Percentiles rank a stretch among this genome's conserved stretches.
phyloP scores from a whole-genome alignment of 2,113 vertebrate genomes.

The Ciconia maguari region DNA sequence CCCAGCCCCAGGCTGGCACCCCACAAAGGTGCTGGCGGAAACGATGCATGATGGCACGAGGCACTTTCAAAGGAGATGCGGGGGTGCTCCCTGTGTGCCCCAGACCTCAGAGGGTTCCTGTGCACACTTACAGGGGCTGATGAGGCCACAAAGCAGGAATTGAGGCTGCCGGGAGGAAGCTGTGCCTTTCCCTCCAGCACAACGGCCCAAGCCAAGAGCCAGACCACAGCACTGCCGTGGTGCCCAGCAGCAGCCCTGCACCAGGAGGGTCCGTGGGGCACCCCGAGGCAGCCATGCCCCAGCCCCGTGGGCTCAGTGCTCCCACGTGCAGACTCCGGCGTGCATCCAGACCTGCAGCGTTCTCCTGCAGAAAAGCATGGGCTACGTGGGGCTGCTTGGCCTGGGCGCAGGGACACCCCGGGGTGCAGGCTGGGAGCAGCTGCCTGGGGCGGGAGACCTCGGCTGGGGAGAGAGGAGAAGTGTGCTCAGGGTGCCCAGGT shows the following conservation, averaged over 20 bases:
- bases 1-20: not conserved
- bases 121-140: rapidly evolving
- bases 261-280: rapidly evolving
- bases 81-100: rapidly evolving
- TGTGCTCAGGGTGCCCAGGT: rapidly evolving
- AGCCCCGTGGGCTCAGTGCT: not conserved
- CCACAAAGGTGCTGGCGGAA: not conserved
- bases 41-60: rapidly evolving
- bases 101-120: not conserved
- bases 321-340: rapidly evolving
- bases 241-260: not conserved
- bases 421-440: not conserved
- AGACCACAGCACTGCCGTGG: rapidly evolving
- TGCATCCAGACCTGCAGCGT: not conserved
- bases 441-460: rapidly evolving
- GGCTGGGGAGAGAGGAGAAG: not conserved
- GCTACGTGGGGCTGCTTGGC: not conserved
- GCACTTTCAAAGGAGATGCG: not conserved
- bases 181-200: not conserved
- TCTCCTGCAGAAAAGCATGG: not conserved
- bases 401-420: not conserved
- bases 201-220: not conserved
- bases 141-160: not conserved
- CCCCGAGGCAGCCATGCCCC: not conserved
- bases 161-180: not conserved